Conservation (phyloP, 1,140 invertebrate genomes). For the Calosoma granatense region DNA sequence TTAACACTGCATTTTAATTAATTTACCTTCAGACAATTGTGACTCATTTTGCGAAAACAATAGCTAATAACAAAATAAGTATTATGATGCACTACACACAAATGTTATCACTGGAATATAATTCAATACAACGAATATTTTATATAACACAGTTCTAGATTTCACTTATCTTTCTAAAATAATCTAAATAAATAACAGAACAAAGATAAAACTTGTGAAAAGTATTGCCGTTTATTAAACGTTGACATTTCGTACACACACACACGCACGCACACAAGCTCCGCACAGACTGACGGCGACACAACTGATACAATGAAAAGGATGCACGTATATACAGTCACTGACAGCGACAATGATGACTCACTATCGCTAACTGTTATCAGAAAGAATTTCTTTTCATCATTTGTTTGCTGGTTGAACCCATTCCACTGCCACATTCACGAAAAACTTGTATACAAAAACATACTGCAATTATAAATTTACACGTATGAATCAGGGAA, state of each 20-base stretch:
- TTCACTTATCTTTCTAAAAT: not conserved
- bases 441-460: too few relatives aligned
- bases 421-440: too few relatives aligned
- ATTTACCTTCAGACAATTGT: too few relatives aligned
- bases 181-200: not conserved
- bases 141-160: not conserved
- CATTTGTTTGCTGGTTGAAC: too few relatives aligned
- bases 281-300: not conserved
- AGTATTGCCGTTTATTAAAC: not conserved
- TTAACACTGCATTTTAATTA: conserved; percentile 5
- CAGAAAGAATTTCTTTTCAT: not conserved
- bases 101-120: too few relatives aligned
- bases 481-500: too few relatives aligned
- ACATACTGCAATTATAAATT: too few relatives aligned
- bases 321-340: not conserved
- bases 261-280: not conserved
- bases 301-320: not conserved
- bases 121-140: too few relatives aligned
- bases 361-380: not conserved
- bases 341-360: not conserved
- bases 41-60: too few relatives aligned
- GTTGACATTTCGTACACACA: not conserved
- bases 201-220: not conserved
- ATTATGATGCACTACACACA: not conserved
- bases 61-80: not conserved